Conservation (phyloP, 2,888 invertebrate genomes). For the Allygus modestus region DNA sequence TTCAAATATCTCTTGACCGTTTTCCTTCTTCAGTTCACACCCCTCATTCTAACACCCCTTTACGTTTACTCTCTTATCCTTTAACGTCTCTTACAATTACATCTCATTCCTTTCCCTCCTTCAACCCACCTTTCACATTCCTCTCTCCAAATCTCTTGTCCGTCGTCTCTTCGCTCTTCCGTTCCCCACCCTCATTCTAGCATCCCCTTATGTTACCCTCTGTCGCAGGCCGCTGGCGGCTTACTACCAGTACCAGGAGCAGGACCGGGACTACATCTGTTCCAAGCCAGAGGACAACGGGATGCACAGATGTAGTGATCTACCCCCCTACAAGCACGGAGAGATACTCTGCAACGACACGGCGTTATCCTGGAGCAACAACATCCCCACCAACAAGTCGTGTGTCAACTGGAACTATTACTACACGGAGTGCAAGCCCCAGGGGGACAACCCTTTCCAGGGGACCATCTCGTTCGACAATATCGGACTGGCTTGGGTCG, state of each 20-base stretch:
- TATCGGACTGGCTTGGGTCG: constrained; percentile 99
- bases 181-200: not conserved
- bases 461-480: constrained; percentile 99
- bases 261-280: constrained; percentile 98
- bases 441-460: constrained; percentile 97
- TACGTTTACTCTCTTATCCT: too few relatives aligned
- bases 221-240: constrained; percentile 79
- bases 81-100: too few relatives aligned
- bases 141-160: not conserved
- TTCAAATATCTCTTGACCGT: too few relatives aligned
- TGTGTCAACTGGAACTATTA: constrained; percentile 99
- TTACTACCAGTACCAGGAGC: constrained; percentile 89
- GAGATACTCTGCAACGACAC: constrained; percentile 87
- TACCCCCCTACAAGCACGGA: constrained; percentile 87
- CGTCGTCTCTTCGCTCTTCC: not conserved
- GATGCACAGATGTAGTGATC: constrained; percentile 92
- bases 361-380: constrained; percentile 78
- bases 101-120: too few relatives aligned
- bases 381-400: constrained; percentile 83
- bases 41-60: too few relatives aligned
- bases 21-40: too few relatives aligned
- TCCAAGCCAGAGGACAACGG: constrained; percentile 95
- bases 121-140: too few relatives aligned
- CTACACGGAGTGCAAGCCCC: constrained; percentile 95
- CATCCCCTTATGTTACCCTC: not conserved